Evolutionary conservation across 1,140 invertebrate species (phyloP), one percentile per base, ranked within the genome.

Genomic region (Drosophila ogumai): DNA sequence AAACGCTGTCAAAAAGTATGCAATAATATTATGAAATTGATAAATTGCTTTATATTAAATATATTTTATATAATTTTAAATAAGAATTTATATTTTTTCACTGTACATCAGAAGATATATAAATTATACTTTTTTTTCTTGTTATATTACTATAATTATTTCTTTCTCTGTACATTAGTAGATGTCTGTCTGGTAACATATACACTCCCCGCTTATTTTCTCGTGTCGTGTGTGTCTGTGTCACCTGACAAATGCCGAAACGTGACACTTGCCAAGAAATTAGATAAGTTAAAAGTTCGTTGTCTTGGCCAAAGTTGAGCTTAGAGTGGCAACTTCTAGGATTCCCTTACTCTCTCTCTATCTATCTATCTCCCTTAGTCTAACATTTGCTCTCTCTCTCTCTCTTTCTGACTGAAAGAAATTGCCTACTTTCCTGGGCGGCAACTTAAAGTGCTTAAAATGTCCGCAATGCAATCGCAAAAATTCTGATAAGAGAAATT

Each of bases 241-340:
- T 87, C 68, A 88, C 84, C 84, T 88, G 85, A 88, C 80, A 88
- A 88, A 88, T 88, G 84, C 79, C 84, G 78, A 88, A 88, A 90
- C 86, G 85, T 90, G 85, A 90, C 86, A 90, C 86, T 90, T 90
- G 86, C 85, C 71, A 90, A 90, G 81, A 85, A 90, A 90, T 90
- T 90, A 90, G 81, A 90, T 90, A 90, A 90, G 81, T 84, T 78
- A 75, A 90, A 88, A 88, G 71, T 88, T 90, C 76, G 76, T 79
- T 72, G 57, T 56, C 68, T 73, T 46, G 69, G 66, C 47, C 66
- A 68, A 69, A 69, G 66, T 69, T 69, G 36, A 67, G 63, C 66
- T 67, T 67, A 54, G 61, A 67, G 66, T 68, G 43, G 47, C 47
- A 69, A 69, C 61, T 74, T 73, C 43, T 61, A 31, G 55, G 52